Base-by-base conservation (phyloP, 1,140 invertebrate species). In the Pseudomyrmex flavicornis region DNA sequence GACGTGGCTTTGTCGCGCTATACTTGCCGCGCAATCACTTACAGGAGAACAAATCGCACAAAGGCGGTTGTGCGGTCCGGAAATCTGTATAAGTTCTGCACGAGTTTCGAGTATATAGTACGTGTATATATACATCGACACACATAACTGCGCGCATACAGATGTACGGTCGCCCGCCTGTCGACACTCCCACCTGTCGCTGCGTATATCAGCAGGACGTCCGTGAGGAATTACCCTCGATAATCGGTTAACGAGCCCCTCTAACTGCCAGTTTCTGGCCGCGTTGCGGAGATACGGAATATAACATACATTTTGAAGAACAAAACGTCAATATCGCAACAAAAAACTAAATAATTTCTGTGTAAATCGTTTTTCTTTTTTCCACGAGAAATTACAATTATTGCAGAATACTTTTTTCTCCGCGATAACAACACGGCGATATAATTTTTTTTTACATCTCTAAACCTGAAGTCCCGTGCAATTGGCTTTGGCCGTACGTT, bases 161-260 rank as follows among this genome's bases (percentile, higher is more conserved):
- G 7, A 13, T 65, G 35, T 48, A 80, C 44, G 56, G 26, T 22
- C 44, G 20, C 17, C 76, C 44, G 20, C 66, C 54, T 59, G 52
- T 70, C 76, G 44, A 26, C 65, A 20, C 65, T 80, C 52, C 76
- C 76, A 80, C 66, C 76, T 80, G 76, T 80, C 76, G 66, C 76
- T 72, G 35, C 54, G 48, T 46, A 17, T 12, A 46, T 12, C 26
- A 22, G 13, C 50, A 5, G 46, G 46, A 70, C 20, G 13, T 20
- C 13, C 61, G 17, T 54, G 66, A 26, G 20, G n/a, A 59, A 72
- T 80, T 59, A 59, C 15, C 7, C 4, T 26, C 54, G 46, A 80
- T 80, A 72, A 80, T 72, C 66, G 54, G 54, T 2, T 26, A 20
- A 65, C 26, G 15, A 22, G 59, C 52, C 10, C 15, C 15, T 35